Conservation (phyloP, 2,888 invertebrate species). For the Cantharis lateralis region DNA sequence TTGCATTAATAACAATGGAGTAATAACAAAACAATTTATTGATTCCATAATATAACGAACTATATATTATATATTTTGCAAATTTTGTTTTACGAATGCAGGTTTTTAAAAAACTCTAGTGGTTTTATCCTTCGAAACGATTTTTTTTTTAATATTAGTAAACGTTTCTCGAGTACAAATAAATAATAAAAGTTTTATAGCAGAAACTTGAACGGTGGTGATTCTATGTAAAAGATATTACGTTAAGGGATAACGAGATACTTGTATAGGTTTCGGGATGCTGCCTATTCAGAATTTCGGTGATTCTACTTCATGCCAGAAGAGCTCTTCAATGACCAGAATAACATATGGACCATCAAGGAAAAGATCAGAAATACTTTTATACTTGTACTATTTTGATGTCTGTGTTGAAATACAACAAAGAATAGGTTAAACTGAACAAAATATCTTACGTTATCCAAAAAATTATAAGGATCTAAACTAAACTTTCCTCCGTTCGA, state of each 20-base stretch:
- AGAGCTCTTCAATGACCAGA: conserved; percentile 45
- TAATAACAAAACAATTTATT: neutral
- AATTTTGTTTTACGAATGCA: neutral
- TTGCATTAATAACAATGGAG: conserved; percentile 5
- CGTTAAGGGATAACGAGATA: conserved; percentile 49
- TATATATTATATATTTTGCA: neutral
- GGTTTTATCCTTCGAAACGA: neutral
- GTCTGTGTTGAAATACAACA: conserved; percentile 1
- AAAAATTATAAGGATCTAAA: neutral
- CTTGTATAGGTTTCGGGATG: conserved; percentile 48
- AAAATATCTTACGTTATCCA: neutral
- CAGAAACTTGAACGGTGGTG: conserved; percentile 8
- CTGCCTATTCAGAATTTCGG: conserved; percentile 41
- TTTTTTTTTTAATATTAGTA: neutral
- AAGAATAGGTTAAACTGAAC: neutral
- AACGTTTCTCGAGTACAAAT: neutral
- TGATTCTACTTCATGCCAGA: conserved; percentile 41
- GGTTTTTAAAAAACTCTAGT: neutral
- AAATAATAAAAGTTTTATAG: neutral
- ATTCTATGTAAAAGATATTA: conserved; percentile 18
- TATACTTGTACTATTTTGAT: conserved; percentile 8
- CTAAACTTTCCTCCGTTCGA: neutral
- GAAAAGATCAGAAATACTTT: conserved; percentile 16
- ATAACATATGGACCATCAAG: conserved; percentile 32
- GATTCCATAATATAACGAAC: neutral